A percentile compares a stretch with the other conserved stretches of the same genome.
Conservation (phyloP, 2,797 vertebrate genomes). For the Chiloscyllium punctatum region DNA sequence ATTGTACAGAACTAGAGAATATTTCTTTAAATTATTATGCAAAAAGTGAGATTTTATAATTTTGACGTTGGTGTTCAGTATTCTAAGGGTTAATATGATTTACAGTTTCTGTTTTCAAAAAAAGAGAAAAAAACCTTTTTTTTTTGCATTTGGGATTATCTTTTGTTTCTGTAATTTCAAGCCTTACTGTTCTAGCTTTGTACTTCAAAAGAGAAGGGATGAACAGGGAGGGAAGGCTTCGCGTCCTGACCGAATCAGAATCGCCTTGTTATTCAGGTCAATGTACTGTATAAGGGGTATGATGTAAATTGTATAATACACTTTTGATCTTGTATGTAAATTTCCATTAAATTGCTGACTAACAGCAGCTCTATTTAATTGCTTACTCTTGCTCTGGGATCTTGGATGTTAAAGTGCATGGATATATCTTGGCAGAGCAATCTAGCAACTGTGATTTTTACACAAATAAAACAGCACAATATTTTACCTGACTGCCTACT, state of each 20-base stretch:
- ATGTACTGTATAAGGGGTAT: conserved; percentile 67
- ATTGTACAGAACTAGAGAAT: conserved; percentile 25
- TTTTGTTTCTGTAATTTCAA: conserved; percentile 52
- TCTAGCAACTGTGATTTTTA: conserved; percentile 96
- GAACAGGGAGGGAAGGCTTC: conserved; percentile 53
- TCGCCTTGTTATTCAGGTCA: conserved; percentile 70
- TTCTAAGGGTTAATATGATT: neutral
- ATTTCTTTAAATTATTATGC: conserved; percentile 35
- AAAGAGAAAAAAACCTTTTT: neutral
- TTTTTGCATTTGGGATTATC: conserved; percentile 40
- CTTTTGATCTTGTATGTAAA: conserved; percentile 87
- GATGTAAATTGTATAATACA: conserved; percentile 87
- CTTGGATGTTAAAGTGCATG: conserved; percentile 91
- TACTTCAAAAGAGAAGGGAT: conserved; percentile 44
- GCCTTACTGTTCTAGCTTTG: conserved; percentile 64
- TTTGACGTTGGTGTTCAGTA: conserved; percentile 12
- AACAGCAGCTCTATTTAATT: conserved; percentile 91
- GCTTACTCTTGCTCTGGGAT: conserved; percentile 87
- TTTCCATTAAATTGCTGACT: conserved; percentile 94
- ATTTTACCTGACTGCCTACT: conserved; percentile 66
- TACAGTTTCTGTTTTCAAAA: neutral
- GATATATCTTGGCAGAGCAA: conserved; percentile 88
- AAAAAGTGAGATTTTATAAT: conserved; percentile 19
- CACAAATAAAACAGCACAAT: conserved; percentile 90
- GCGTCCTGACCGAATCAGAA: conserved; percentile 53